These are phyloP conservation scores for Paramormyrops hopkinsi DNA, from an alignment of 2,797 vertebrate genomes.

Conservation along the genomic window DNA sequence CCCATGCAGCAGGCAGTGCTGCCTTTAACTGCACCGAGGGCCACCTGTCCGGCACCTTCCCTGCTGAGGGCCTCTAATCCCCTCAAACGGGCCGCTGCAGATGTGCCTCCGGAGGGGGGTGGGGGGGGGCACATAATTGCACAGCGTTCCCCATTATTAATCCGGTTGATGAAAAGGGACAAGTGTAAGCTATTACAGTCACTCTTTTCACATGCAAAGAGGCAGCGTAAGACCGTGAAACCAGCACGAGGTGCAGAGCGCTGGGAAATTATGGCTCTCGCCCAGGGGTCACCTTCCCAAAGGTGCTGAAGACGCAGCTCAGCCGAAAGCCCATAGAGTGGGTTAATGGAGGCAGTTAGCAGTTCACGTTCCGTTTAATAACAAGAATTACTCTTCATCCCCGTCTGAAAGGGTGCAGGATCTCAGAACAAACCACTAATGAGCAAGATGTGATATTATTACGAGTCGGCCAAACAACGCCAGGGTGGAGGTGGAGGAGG, in stretches of 20 bases:
- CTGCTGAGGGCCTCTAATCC: constrained; percentile 39
- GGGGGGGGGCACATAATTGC: constrained; percentile 37
- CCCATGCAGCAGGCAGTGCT: background rate
- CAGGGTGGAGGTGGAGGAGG: constrained; percentile 9
- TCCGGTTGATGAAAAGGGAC: constrained; percentile 27
- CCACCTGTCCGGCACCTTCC: constrained; percentile 29
- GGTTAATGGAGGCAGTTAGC: constrained; percentile 15
- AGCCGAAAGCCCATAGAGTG: background rate
- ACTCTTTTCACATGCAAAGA: constrained; percentile 34
- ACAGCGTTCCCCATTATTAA: constrained; percentile 36
- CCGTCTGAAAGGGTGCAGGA: background rate
- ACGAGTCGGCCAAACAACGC: background rate
- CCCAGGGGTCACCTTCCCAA: constrained; percentile 9
- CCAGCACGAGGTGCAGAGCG: background rate
- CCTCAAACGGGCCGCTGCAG: constrained; percentile 37
- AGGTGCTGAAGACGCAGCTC: background rate
- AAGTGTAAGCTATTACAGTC: constrained; percentile 39
- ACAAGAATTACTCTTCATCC: background rate
- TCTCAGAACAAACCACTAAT: background rate
- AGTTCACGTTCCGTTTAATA: background rate
- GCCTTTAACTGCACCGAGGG: background rate
- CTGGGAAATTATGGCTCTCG: background rate
- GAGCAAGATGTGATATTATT: constrained; percentile 1
- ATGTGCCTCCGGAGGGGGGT: constrained; percentile 30
- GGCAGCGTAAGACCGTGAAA: constrained; percentile 21